These are phyloP conservation scores for Malurus cyaneus DNA, from an alignment of 2,113 vertebrate genomes.

Conservation along the genomic window DNA sequence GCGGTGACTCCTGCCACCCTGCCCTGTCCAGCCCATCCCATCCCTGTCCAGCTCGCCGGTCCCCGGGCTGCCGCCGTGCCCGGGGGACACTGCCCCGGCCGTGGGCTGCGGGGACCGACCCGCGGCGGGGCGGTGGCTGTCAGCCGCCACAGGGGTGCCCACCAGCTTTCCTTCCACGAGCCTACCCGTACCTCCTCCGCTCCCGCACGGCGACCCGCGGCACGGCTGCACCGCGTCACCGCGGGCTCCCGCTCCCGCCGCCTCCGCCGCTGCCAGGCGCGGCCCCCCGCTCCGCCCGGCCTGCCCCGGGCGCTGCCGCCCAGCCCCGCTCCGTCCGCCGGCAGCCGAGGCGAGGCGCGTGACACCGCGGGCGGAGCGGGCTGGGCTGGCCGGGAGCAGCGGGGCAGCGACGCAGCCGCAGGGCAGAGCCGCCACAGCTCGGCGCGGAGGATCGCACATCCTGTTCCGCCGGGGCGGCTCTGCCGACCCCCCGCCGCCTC, in stretches of 20 bases:
- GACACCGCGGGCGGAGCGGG: too few relatives aligned
- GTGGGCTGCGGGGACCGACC: not conserved
- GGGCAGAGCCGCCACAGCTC: too few relatives aligned
- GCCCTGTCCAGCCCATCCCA: accelerated
- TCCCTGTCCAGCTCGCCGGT: not conserved
- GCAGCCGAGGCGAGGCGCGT: too few relatives aligned
- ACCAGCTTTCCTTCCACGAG: not conserved
- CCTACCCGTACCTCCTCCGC: not conserved
- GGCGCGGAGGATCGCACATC: too few relatives aligned
- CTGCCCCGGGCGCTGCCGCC: too few relatives aligned
- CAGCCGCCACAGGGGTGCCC: not conserved
- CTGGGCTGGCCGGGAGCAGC: too few relatives aligned
- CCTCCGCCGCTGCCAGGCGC: not conserved
- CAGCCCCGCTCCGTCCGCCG: too few relatives aligned
- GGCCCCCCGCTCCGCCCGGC: too few relatives aligned
- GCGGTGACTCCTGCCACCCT: not conserved
- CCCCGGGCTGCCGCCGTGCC: too few relatives aligned
- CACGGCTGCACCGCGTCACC: not conserved
- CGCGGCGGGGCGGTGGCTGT: not conserved
- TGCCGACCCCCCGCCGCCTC: not conserved
- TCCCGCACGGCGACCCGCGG: not conserved
- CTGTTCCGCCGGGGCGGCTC: too few relatives aligned
- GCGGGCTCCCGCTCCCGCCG: not conserved
- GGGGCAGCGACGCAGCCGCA: too few relatives aligned
- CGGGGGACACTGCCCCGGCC: not conserved